Conservation (phyloP, 64 coral and sea anemone species). For the Hydrozoanthus tunicans region DNA sequence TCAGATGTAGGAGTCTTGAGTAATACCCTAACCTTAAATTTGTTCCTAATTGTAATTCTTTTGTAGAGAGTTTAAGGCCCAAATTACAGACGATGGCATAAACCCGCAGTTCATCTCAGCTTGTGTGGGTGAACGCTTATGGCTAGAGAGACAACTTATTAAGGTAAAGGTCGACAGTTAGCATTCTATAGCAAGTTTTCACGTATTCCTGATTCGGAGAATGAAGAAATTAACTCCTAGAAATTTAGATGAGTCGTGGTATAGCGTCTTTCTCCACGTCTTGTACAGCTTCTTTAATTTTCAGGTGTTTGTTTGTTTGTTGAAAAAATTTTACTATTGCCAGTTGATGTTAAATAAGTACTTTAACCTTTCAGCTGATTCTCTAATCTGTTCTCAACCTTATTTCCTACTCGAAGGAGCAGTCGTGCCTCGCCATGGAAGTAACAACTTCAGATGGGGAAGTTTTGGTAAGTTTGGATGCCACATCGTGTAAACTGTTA, state of each 20-base stretch:
- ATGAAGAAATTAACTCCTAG: background rate
- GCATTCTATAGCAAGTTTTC: background rate
- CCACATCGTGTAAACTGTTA: background rate
- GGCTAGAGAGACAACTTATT: background rate
- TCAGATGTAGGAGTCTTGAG: too few species aligned
- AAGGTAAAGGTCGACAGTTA: background rate
- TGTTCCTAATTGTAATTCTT: background rate
- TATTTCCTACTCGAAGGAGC: background rate
- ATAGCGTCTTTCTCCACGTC: too few species aligned
- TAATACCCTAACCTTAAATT: background rate
- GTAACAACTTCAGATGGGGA: conserved; percentile 31
- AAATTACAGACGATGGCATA: conserved; percentile 26
- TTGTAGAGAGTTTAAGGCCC: conserved; percentile 2
- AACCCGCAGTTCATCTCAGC: conserved; percentile 28
- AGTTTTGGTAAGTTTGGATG: conserved; percentile 15
- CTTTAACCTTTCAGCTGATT: too few species aligned
- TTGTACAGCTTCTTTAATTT: too few species aligned
- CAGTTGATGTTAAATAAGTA: too few species aligned
- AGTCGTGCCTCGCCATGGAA: background rate
- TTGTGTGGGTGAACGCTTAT: conserved; percentile 25
- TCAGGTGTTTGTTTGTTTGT: too few species aligned
- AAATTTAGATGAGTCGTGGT: background rate
- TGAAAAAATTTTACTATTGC: too few species aligned
- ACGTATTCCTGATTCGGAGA: background rate
- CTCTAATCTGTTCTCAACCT: too few species aligned